Evolutionary conservation across 2,888 invertebrate genomes (phyloP), one percentile per base, ranked within the genome.

Genomic region (Brassicogethes aeneus): DNA sequence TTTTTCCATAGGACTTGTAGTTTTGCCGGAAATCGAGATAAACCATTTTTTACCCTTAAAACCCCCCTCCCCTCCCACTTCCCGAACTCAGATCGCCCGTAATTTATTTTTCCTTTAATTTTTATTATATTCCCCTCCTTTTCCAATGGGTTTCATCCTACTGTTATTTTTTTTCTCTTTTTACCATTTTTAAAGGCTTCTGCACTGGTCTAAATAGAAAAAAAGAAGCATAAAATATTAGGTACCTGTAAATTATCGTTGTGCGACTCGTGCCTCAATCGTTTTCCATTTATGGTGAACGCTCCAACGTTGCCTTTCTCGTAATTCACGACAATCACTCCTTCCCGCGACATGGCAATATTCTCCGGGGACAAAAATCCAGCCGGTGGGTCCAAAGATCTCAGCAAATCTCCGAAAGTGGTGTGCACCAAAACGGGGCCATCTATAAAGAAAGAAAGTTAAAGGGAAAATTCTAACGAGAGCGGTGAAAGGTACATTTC

Each of bases 381-480:
- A 55, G 74, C 76, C 2, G 90, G 90, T 7, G 86, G 80, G 53
- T 89, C 85, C 47, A 96, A 71, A n/a, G 93, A 87, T 53, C 96
- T 79, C 52, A 99, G 73, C 36, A 97, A 73, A 69, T 99, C 99
- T 34, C 99, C 99, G 68, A 92, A 91, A 13, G 96, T 94, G 43
- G 99, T 97, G 71, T 99, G 99, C 43, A 99, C 90, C 48, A 99
- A 76, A 32, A 97, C 93, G 0, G 95, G 94, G 1, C 97, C 97
- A 72, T 85, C 96, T 92, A 67, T 10, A 12, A 32, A 5, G 3
- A 32, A 32, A 10, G 14, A 32, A 10, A 10, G 12, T 7, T 32
- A 40, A n/a, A n/a, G 34, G 10, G 29, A 33, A 17, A 32, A 32
- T 33, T 38, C 37, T 32, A 7, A 30, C 2, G 10, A 29, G n/a